Evolutionary conservation across 2,113 vertebrate genomes (phyloP), one percentile per base, ranked within the genome.

Genomic region (Rhabdornis inornatus): DNA sequence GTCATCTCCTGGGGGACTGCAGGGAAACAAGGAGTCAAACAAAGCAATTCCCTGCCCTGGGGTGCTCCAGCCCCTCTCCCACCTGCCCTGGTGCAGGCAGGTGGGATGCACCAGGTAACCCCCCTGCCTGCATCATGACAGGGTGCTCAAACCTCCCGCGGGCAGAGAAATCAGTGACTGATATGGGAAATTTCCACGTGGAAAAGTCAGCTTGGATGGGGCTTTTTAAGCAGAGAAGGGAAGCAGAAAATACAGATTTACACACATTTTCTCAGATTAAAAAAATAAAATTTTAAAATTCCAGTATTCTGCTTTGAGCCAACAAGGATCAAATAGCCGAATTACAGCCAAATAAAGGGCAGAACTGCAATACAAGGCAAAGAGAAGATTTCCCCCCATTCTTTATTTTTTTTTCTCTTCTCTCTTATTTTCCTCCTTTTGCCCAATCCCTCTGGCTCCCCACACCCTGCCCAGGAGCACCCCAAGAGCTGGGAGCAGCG

Each of bases 1-100:
- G 98, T 98, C 99, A 99, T 99, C 97, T 99, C 99, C 96, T 99
- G 96, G 79, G 99, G 99, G 97, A 99, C 99, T 99, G 98, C 68
- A 64, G 30, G 71, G 44, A 85, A 25, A 69, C 10, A 8, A 20
- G 35, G 35, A 21, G 45, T 95, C 5, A 94, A 52, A 49, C 60
- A 13, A 40, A 64, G 80, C 4, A 52, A 19, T 14, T 13, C 30
- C 80, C 71, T 33, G 15, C 12, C 87, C 89, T 8, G 92, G 72
- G 79, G 42, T 60, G 65, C 33, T 31, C 44, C 70, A 52, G 84
- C n/a, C 42, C 16, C 18, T 6, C 19, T 72, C 19, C n/a, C 78
- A 28, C 16, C 50, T 1, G 0, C 30, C 44, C 63, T 2, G 4
- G 11, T 22, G 39, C 37, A 60, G 33, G 44, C 9, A 55, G 61